Evolutionary conservation across 2,797 vertebrate genomes (phyloP).

Genomic region (Enteromius trimaculatus): DNA sequence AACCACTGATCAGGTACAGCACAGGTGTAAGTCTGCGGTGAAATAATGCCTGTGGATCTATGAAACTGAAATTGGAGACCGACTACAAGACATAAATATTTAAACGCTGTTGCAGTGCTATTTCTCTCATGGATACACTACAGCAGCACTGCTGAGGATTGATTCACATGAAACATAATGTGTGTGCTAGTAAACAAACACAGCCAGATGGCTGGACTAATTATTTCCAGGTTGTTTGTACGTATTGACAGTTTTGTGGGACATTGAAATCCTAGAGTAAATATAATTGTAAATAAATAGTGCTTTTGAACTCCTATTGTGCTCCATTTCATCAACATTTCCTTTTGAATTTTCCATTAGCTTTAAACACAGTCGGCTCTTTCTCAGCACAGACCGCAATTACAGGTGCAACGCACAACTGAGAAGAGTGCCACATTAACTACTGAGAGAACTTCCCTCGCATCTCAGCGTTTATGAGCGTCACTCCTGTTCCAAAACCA

Average conservation of each 20-base stretch:
- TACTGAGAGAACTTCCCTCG: background rate
- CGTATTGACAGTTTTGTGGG: background rate
- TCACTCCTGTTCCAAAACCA: background rate
- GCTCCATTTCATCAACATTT: background rate
- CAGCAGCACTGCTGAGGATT: slow-evolving; percentile 22
- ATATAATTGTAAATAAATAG: background rate
- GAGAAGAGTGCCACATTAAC: background rate
- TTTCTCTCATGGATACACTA: slow-evolving; percentile 1
- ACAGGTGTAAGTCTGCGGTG: background rate
- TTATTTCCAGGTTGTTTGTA: background rate
- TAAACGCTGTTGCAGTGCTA: slow-evolving; percentile 7
- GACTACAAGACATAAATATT: slow-evolving; percentile 34
- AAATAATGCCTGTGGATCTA: background rate
- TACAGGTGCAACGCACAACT: background rate
- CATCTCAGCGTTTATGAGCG: background rate
- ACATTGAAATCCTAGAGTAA: background rate
- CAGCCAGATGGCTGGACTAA: background rate
- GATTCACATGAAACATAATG: slow-evolving; percentile 20
- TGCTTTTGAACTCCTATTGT: background rate
- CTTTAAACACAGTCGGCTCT: background rate
- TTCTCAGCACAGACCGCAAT: background rate
- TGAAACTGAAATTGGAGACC: slow-evolving; percentile 27
- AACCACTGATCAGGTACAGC: background rate
- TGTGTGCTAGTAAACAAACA: slow-evolving; percentile 10
- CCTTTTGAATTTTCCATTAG: background rate